phyloP scores from a whole-genome alignment of 2,888 invertebrate species.

The Dastarcus helophoroides region DNA sequence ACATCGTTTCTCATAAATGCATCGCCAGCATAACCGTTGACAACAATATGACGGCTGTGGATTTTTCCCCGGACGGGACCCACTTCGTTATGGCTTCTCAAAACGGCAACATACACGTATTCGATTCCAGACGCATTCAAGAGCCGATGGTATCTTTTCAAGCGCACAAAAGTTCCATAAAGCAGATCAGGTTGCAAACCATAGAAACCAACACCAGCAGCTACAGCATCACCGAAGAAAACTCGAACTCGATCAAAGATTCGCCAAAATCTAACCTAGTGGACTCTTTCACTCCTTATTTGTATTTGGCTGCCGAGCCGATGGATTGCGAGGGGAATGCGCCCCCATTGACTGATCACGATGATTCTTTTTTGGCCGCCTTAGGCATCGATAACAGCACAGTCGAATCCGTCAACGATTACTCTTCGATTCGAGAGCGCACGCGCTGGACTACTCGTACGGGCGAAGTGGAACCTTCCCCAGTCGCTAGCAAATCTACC shows the following conservation, averaged over 20 bases:
- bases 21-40: constrained; percentile 24
- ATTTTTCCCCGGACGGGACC: constrained; percentile 33
- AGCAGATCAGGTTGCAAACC: constrained; percentile 39
- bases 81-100: constrained; percentile 45
- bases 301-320: too few species aligned
- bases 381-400: constrained; percentile 19
- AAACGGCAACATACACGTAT: constrained; percentile 42
- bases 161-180: constrained; percentile 42
- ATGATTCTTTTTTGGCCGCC: constrained; percentile 26
- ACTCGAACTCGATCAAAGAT: too few species aligned
- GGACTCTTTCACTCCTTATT: too few species aligned
- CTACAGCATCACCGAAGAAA: constrained; percentile 1
- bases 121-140: constrained; percentile 44
- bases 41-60: constrained; percentile 28
- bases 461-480: too few species aligned
- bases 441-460: too few species aligned
- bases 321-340: too few species aligned
- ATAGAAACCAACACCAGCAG: constrained; percentile 7
- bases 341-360: constrained; percentile 1
- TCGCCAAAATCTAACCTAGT: too few species aligned
- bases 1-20: constrained; percentile 39
- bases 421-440: too few species aligned
- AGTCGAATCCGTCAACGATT: too few species aligned
- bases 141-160: constrained; percentile 39
- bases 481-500: too few species aligned